Percentiles rank a stretch among this genome's conserved stretches.
These are phyloP conservation scores for Embiotoca jacksoni DNA, from an alignment of 2,113 vertebrate genomes.

Conservation along the genomic window DNA sequence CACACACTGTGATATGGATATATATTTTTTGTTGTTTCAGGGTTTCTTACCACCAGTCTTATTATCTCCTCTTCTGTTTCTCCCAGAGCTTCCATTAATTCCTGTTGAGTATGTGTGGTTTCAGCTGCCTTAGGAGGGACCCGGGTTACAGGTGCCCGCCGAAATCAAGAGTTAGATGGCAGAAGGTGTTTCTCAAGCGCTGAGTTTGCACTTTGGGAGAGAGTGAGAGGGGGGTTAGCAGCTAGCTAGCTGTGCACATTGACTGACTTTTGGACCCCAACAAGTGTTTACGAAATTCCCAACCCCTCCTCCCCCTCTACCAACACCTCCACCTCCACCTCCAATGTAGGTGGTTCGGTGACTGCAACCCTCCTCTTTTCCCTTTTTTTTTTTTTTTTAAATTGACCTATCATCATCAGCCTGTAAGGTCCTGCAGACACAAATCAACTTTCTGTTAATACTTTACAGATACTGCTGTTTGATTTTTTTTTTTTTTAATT, in stretches of 20 bases:
- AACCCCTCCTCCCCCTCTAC: slow-evolving; percentile 21
- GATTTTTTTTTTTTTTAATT: slow-evolving; percentile 25
- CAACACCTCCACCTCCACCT: slow-evolving; percentile 24
- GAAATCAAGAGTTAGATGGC: slow-evolving; percentile 37
- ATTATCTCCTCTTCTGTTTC: slow-evolving; percentile 28
- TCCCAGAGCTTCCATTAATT: slow-evolving; percentile 69
- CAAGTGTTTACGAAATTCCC: slow-evolving; percentile 65
- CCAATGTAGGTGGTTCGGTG: slow-evolving; percentile 65
- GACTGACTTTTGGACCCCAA: slow-evolving; percentile 71
- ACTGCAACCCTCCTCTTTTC: slow-evolving; percentile 28
- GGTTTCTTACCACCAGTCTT: slow-evolving; percentile 57
- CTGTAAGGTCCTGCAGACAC: slow-evolving; percentile 55
- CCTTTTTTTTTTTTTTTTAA: slow-evolving; percentile 4
- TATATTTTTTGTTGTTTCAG: slow-evolving; percentile 67
- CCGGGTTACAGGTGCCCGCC: slow-evolving; percentile 41
- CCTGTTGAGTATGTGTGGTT: slow-evolving; percentile 73
- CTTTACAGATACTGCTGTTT: slow-evolving; percentile 65
- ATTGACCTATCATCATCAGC: slow-evolving; percentile 23
- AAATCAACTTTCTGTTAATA: slow-evolving; percentile 59
- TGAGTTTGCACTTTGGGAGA: slow-evolving; percentile 66
- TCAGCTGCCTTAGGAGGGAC: slow-evolving; percentile 68
- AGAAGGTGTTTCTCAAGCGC: slow-evolving; percentile 48
- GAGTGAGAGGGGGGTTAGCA: slow-evolving; percentile 19
- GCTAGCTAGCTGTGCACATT: slow-evolving; percentile 64
- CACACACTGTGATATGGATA: slow-evolving; percentile 75